Percentiles rank a stretch among this genome's conserved stretches.
phyloP scores from a whole-genome alignment of 2,888 invertebrate species.

The Carcina quercana region DNA sequence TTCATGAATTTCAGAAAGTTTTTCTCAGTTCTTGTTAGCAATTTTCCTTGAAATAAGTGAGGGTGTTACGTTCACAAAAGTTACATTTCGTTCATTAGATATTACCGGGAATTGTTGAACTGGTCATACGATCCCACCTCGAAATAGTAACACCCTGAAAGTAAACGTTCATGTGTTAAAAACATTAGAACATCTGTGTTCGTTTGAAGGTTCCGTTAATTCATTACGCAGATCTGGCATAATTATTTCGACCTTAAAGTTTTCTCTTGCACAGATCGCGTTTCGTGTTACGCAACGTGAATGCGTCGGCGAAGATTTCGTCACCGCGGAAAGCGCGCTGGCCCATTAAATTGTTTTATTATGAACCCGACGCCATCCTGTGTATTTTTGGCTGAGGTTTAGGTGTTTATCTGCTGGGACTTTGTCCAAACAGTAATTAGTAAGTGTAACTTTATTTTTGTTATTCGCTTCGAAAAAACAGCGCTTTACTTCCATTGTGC shows the following conservation, averaged over 20 bases:
- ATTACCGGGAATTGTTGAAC: too few relatives aligned
- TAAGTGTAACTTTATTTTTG: constrained; percentile 58
- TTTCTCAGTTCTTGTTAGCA: too few relatives aligned
- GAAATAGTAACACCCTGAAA: too few relatives aligned
- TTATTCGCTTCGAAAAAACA: constrained; percentile 28
- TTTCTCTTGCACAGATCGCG: constrained; percentile 64
- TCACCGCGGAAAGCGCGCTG: constrained; percentile 73
- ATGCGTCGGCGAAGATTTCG: constrained; percentile 70
- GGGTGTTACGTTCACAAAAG: too few relatives aligned
- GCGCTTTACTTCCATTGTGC: constrained; percentile 16
- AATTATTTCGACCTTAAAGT: constrained; percentile 61
- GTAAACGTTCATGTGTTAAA: constrained; percentile 1
- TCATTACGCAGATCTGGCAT: constrained; percentile 32
- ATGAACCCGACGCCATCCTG: constrained; percentile 72
- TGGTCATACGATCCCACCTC: too few relatives aligned
- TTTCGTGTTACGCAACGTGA: constrained; percentile 65
- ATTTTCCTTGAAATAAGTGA: too few relatives aligned
- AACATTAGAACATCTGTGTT: constrained; percentile 1
- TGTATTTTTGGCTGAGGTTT: constrained; percentile 72
- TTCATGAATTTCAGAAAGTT: not conserved
- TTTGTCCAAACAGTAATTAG: constrained; percentile 71
- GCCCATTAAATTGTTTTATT: constrained; percentile 75
- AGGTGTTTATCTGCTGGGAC: constrained; percentile 73
- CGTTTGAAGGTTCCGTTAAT: constrained; percentile 13
- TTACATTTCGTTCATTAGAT: too few relatives aligned